These are phyloP conservation scores for Sebastes kiyomatsui DNA, from an alignment of 2,797 vertebrate genomes.

Conservation along the genomic window DNA sequence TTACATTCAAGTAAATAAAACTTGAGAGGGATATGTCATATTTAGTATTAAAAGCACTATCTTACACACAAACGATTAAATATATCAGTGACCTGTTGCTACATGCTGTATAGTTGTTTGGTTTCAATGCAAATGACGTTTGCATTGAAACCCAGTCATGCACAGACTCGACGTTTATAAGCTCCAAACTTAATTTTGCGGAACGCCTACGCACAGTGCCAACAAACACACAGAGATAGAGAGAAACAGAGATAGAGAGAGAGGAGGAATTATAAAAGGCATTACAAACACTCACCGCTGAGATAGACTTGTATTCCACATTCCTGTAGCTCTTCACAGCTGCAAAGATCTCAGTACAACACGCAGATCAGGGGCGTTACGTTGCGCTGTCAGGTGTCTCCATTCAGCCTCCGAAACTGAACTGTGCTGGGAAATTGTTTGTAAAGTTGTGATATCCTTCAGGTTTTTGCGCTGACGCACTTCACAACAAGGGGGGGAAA, in stretches of 20 bases:
- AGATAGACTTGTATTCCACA: constrained; percentile 67
- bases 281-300: constrained; percentile 69
- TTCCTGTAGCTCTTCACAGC: constrained; percentile 64
- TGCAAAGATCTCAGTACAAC: constrained; percentile 26
- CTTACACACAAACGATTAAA: not conserved
- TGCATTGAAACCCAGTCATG: not conserved
- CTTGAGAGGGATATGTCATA: not conserved
- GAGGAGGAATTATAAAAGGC: not conserved
- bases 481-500: not conserved
- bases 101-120: not conserved
- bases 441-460: constrained; percentile 57
- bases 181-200: constrained; percentile 33
- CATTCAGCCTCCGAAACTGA: not conserved
- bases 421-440: constrained; percentile 12
- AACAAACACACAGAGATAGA: not conserved
- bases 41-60: not conserved
- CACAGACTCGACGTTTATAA: not conserved
- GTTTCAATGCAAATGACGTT: not conserved
- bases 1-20: too few relatives aligned
- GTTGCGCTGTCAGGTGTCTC: constrained; percentile 54
- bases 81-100: not conserved
- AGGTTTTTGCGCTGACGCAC: constrained; percentile 6
- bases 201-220: not conserved
- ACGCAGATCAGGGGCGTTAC: constrained; percentile 10
- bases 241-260: not conserved